Base-by-base conservation (phyloP, 2,113 vertebrate species). In the Tinamus guttatus region DNA sequence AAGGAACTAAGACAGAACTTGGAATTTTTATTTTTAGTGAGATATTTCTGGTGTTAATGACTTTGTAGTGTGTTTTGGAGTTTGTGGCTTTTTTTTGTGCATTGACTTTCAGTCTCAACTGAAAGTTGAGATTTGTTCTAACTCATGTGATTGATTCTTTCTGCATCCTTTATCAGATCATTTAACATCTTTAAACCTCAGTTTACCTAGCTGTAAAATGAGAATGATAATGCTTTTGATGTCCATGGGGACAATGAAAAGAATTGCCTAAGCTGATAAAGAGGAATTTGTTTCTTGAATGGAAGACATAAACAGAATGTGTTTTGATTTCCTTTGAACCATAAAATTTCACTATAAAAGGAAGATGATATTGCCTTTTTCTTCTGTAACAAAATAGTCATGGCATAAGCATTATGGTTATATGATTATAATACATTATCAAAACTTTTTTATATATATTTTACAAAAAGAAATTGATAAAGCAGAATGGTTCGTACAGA, bases 11-110 rank as follows among this genome's bases (percentile, higher is more conserved):
- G 52, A 52, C 43, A 45, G 49, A 84, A 65, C 79, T 94, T 96
- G 94, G 92, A 83, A 90, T 94, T 95, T 95, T 94, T 96, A 94
- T 95, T 96, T 95, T 91, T 93, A 96, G 94, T 58, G 69, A 63
- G 73, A 32, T 78, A 79, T 94, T 97, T 94, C 83, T 82, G 81
- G 68, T 91, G 74, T 86, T 79, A 70, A 51, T 95, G 94, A 81
- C 91, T 96, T 90, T 11, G 54, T 64, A 91, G 81, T 52, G 56
- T 78, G 45, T 69, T 88, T 95, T 93, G 58, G 58, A 47, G 18
- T 80, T 93, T 84, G 77, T 68, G 56, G 68, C 58, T 9, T 2
- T 34, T 75, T 90, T 85, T 58, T 58, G 54, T 58, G 16, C 30
- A 30, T 58, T 58, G 54, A 58, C 28, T 58, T 58, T 32, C 28